Conservation (phyloP, 2,888 invertebrate genomes). For the Lobophora halterata region DNA sequence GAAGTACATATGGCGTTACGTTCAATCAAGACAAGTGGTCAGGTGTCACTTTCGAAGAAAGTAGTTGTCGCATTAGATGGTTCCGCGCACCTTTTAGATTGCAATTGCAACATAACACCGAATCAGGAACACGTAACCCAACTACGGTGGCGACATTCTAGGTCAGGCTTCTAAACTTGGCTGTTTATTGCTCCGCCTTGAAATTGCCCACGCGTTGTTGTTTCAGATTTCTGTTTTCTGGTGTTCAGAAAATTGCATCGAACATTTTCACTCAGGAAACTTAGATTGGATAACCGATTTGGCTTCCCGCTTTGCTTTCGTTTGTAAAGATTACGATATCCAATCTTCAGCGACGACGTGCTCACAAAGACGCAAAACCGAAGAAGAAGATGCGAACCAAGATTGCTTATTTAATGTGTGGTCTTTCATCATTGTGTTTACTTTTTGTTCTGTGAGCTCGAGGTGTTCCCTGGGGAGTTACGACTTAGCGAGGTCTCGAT, state of each 20-base stretch:
- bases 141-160: slow-evolving; percentile 22
- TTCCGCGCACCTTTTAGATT: slow-evolving; percentile 25
- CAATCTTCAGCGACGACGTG: slow-evolving; percentile 20
- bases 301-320: too few species aligned
- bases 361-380: slow-evolving; percentile 31
- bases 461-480: slow-evolving; percentile 31
- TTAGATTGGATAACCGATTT: too few species aligned
- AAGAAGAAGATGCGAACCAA: too few species aligned
- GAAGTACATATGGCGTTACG: slow-evolving; percentile 16
- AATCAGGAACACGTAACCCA: slow-evolving; percentile 16
- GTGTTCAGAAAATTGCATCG: slow-evolving; percentile 2
- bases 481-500: slow-evolving; percentile 37
- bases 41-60: slow-evolving; percentile 30
- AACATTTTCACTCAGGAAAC: too few species aligned
- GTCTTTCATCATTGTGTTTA: too few species aligned
- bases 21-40: slow-evolving; percentile 21
- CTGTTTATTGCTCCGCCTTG: slow-evolving; percentile 34
- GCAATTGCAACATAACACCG: slow-evolving; percentile 19
- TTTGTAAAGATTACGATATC: too few species aligned
- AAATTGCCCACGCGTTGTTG: slow-evolving; percentile 38
- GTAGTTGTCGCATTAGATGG: slow-evolving; percentile 20
- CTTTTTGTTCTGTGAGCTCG: slow-evolving; percentile 32
- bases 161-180: slow-evolving; percentile 28
- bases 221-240: slow-evolving; percentile 27
- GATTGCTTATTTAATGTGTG: too few species aligned